Percentiles rank a stretch among this genome's conserved stretches.
These are phyloP conservation scores for Mechanitis mazaeus DNA, from an alignment of 2,888 invertebrate genomes.

Conservation along the genomic window DNA sequence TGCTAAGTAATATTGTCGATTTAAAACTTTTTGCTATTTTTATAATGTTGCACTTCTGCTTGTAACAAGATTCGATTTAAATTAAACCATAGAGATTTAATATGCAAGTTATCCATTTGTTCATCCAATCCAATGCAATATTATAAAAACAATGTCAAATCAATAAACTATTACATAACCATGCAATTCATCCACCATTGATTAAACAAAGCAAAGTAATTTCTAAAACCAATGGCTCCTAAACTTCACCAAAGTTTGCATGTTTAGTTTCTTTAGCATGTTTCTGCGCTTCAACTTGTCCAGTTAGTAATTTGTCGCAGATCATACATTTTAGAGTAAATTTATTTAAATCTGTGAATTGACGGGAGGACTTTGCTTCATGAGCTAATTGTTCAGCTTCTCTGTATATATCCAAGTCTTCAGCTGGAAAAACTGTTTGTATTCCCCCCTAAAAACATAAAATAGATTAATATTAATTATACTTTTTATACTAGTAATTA, in stretches of 20 bases:
- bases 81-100: too few species aligned
- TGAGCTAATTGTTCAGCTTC: constrained; percentile 90
- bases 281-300: constrained; percentile 87
- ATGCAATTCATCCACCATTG: too few species aligned
- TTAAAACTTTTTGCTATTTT: not conserved
- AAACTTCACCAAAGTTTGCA: constrained; percentile 86
- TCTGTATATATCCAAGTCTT: constrained; percentile 82
- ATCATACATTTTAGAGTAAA: constrained; percentile 89
- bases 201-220: constrained; percentile 6
- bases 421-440: constrained; percentile 87
- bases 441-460: constrained; percentile 78
- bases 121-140: too few species aligned
- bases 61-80: too few species aligned
- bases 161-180: too few species aligned
- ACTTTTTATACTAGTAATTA: not conserved
- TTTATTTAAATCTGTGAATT: constrained; percentile 93
- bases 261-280: constrained; percentile 93
- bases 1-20: constrained; percentile 1
- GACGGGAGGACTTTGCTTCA: constrained; percentile 92
- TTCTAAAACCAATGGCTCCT: constrained; percentile 41
- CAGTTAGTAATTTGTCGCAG: constrained; percentile 86
- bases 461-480: not conserved
- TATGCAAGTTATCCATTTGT: too few species aligned
- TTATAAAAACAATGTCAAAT: too few species aligned
- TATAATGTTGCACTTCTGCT: too few species aligned